phyloP scores from a whole-genome alignment of 2,113 vertebrate genomes.

The Balaenoptera acutorostrata region DNA sequence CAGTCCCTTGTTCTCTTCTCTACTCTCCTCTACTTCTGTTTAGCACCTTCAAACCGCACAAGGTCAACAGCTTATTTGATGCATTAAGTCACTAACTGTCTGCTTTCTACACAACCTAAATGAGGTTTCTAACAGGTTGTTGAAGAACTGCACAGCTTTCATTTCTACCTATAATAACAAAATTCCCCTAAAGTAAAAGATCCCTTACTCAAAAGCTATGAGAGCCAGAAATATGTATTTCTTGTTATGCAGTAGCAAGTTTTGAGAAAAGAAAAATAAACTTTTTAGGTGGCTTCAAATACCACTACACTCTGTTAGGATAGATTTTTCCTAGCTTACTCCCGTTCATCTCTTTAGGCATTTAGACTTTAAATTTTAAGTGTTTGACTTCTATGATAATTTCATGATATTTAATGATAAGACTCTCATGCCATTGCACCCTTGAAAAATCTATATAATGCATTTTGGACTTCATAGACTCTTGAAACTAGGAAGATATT shows the following conservation, averaged over 20 bases:
- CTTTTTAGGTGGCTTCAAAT: neutral
- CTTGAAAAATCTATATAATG: neutral
- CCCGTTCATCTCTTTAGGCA: neutral
- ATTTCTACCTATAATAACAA: neutral
- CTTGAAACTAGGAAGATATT: neutral
- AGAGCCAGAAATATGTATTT: neutral
- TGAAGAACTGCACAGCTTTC: neutral
- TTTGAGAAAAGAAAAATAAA: neutral
- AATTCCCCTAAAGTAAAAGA: neutral
- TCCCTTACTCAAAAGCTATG: neutral
- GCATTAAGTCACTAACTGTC: neutral
- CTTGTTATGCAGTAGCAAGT: neutral
- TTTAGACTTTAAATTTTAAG: neutral
- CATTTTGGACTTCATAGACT: neutral
- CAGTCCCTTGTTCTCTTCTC: neutral
- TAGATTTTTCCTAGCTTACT: neutral
- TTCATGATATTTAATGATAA: neutral
- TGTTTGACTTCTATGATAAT: neutral
- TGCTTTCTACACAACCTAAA: neutral
- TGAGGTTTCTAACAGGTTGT: neutral
- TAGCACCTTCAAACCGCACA: neutral
- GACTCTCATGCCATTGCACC: neutral
- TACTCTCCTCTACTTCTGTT: neutral
- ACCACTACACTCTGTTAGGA: neutral
- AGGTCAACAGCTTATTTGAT: neutral